These are phyloP conservation scores for Drosophila barbarae DNA, from an alignment of 2,888 invertebrate species.

Conservation along the genomic window DNA sequence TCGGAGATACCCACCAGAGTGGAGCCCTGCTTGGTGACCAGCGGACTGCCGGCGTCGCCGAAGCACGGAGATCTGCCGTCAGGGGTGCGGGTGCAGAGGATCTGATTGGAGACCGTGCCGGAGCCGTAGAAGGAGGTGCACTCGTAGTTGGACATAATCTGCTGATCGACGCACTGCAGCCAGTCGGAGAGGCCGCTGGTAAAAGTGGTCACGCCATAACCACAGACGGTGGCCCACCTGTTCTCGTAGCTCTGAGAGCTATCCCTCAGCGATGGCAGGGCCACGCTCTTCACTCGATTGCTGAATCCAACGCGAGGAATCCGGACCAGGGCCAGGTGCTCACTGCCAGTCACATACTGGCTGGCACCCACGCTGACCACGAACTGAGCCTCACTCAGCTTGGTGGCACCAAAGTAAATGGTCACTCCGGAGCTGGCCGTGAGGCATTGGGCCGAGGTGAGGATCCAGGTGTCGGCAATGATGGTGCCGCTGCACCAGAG, in stretches of 20 bases:
- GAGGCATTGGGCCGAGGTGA: constrained; percentile 21
- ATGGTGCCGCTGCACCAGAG: constrained; percentile 34
- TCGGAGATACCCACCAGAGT: constrained; percentile 18
- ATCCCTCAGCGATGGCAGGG: constrained; percentile 11
- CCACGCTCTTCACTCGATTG: constrained; percentile 7
- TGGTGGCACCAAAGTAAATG: constrained; percentile 32
- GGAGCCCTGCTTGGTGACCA: constrained; percentile 12
- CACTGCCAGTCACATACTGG: constrained; percentile 3
- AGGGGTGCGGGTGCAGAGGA: constrained; percentile 25
- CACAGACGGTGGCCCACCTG: constrained; percentile 16
- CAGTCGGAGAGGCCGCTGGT: constrained; percentile 3
- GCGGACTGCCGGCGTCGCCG: constrained; percentile 27
- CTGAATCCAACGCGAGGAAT: constrained; percentile 20
- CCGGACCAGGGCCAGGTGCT: constrained; percentile 19
- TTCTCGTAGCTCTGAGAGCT: constrained; percentile 20
- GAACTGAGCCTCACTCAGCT: constrained; percentile 9
- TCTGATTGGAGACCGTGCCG: constrained; percentile 10
- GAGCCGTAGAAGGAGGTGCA: constrained; percentile 15
- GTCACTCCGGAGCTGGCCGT: constrained; percentile 27
- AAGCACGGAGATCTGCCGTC: constrained; percentile 22
- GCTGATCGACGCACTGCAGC: constrained; percentile 36
- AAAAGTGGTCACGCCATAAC: constrained; percentile 28
- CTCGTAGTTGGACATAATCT: constrained; percentile 28
- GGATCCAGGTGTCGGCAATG: constrained; percentile 31
- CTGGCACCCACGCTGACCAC: background rate